Evolutionary conservation across 2,797 vertebrate species (phyloP).

Genomic region (Lithobates sylvaticus): DNA sequence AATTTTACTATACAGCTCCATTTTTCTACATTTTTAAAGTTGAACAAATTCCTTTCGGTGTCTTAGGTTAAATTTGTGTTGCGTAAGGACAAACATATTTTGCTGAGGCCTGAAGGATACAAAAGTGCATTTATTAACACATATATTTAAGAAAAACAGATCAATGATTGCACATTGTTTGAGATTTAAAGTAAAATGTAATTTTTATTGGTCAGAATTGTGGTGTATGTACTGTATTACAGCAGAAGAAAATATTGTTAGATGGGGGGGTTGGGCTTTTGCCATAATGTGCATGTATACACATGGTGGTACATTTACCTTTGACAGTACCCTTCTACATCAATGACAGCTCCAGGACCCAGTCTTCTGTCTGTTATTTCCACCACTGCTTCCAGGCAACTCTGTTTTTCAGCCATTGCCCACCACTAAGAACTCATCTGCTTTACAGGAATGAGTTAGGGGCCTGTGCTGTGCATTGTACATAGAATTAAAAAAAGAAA

Average conservation of each 20-base stretch:
- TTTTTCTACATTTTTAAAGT: conserved; percentile 29
- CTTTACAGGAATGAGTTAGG: too few relatives aligned
- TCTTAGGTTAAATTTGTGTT: conserved; percentile 7
- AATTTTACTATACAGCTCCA: conserved; percentile 39
- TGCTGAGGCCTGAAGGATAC: background rate
- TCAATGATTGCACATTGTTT: background rate
- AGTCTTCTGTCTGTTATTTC: too few relatives aligned
- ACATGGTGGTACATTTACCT: background rate
- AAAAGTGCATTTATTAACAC: too few relatives aligned
- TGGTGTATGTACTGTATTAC: background rate
- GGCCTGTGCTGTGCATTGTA: too few relatives aligned
- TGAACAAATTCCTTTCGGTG: conserved; percentile 26
- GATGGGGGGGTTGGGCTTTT: too few relatives aligned
- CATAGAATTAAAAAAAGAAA: too few relatives aligned
- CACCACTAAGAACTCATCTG: background rate
- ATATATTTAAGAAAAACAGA: too few relatives aligned
- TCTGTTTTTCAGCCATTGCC: background rate
- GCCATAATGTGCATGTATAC: too few relatives aligned
- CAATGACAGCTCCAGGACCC: background rate
- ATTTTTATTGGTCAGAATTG: background rate
- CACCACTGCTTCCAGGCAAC: background rate
- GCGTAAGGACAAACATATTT: background rate
- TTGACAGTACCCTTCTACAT: background rate
- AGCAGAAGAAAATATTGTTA: too few relatives aligned
- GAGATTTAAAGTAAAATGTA: background rate